These are phyloP conservation scores for Porites divaricata DNA, from an alignment of 92 coral and sea anemone species.

Conservation along the genomic window DNA sequence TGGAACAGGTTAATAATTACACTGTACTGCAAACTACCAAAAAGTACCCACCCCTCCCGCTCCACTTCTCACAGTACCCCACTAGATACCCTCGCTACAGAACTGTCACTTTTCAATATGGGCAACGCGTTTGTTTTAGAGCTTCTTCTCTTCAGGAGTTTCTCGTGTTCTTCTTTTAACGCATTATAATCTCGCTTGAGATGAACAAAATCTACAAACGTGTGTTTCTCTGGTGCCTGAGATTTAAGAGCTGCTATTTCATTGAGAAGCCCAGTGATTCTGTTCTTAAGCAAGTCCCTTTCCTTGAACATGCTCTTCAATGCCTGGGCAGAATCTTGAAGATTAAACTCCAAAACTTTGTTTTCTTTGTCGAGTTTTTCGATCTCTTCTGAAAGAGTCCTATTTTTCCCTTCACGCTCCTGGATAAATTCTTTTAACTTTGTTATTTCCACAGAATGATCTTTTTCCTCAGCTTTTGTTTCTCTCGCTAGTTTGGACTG, in stretches of 20 bases:
- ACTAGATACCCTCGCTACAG: conserved; percentile 41
- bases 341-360: conserved; percentile 60
- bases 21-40: neutral
- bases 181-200: conserved; percentile 77
- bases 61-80: conserved; percentile 52
- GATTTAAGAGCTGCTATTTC: conserved; percentile 62
- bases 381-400: conserved; percentile 47
- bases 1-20: too few relatives aligned
- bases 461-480: conserved; percentile 31
- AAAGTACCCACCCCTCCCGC: conserved; percentile 31
- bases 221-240: conserved; percentile 61
- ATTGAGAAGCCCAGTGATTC: conserved; percentile 73
- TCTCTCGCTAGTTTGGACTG: conserved; percentile 58
- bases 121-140: conserved; percentile 77
- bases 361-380: conserved; percentile 55
- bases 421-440: conserved; percentile 44
- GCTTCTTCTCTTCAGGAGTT: conserved; percentile 63
- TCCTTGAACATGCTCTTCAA: conserved; percentile 80
- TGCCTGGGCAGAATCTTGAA: conserved; percentile 75
- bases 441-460: conserved; percentile 34
- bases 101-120: conserved; percentile 55
- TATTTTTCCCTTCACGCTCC: conserved; percentile 45
- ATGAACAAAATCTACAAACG: conserved; percentile 80
- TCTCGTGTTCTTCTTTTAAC: conserved; percentile 75
- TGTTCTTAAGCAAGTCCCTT: conserved; percentile 81